These are phyloP conservation scores for Erynnis tages DNA, from an alignment of 2,888 invertebrate genomes.

Conservation along the genomic window DNA sequence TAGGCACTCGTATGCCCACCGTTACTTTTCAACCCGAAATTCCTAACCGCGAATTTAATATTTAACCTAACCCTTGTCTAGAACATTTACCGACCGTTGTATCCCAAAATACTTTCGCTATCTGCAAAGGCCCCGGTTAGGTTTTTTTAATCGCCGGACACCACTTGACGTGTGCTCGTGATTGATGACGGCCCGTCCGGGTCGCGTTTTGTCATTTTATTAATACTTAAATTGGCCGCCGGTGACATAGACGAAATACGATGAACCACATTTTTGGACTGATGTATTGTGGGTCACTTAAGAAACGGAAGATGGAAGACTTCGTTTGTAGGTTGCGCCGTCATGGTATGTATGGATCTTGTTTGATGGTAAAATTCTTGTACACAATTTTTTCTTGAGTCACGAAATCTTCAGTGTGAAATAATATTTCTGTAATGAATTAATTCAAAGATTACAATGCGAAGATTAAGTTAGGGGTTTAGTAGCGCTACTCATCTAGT, in stretches of 20 bases:
- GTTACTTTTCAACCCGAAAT: slow-evolving; percentile 76
- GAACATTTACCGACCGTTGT: slow-evolving; percentile 71
- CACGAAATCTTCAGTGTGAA: too few species aligned
- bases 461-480: too few species aligned
- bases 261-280: slow-evolving; percentile 14
- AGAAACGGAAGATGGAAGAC: slow-evolving; percentile 13
- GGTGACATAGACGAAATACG: slow-evolving; percentile 66
- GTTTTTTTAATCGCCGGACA: slow-evolving; percentile 73
- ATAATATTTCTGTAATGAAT: too few species aligned
- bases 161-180: slow-evolving; percentile 73
- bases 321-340: background rate
- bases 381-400: background rate
- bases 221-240: slow-evolving; percentile 79
- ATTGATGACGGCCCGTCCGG: slow-evolving; percentile 68
- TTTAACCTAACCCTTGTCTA: slow-evolving; percentile 80
- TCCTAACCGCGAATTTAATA: slow-evolving; percentile 79
- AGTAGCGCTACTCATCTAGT: too few species aligned
- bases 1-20: slow-evolving; percentile 56
- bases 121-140: slow-evolving; percentile 52
- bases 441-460: too few species aligned
- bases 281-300: slow-evolving; percentile 10
- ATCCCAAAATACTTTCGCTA: slow-evolving; percentile 60
- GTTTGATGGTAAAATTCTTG: background rate
- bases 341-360: background rate
- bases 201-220: slow-evolving; percentile 81